These are phyloP conservation scores for Drosophila eohydei DNA, from an alignment of 2,888 invertebrate species.

Conservation along the genomic window DNA sequence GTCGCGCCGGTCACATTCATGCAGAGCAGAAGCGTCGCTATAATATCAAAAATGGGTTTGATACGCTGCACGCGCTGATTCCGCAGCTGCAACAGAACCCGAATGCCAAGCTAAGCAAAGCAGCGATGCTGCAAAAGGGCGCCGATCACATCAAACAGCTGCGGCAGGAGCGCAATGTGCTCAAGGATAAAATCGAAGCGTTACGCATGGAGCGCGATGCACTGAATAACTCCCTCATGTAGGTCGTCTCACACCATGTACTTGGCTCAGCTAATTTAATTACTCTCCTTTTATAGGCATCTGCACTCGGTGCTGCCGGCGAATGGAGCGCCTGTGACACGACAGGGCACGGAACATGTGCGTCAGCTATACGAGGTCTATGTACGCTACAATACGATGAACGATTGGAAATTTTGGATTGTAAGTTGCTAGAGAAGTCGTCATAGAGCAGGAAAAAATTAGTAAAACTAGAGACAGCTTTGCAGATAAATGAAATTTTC, in stretches of 20 bases:
- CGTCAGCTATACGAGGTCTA: conserved; percentile 97
- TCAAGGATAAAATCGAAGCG: conserved; percentile 95
- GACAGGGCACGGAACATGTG: conserved; percentile 95
- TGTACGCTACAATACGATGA: conserved; percentile 92
- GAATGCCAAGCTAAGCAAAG: conserved; percentile 96
- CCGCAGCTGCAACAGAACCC: conserved; percentile 96
- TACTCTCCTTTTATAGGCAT: conserved; percentile 87
- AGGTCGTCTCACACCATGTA: conserved; percentile 47
- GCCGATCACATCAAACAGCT: conserved; percentile 97
- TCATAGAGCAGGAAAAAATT: not conserved
- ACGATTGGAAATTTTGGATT: conserved; percentile 99
- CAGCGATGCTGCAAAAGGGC: conserved; percentile 98
- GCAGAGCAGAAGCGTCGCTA: conserved; percentile 98
- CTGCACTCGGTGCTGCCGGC: conserved; percentile 98
- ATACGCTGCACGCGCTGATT: conserved; percentile 95
- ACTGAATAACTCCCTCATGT: conserved; percentile 96
- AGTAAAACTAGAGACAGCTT: not conserved
- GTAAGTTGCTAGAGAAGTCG: conserved; percentile 86
- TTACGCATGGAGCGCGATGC: conserved; percentile 95
- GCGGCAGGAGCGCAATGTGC: conserved; percentile 92
- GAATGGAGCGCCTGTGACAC: conserved; percentile 96
- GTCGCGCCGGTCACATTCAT: conserved; percentile 95
- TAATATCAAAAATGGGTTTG: conserved; percentile 98
- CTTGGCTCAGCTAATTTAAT: not conserved
- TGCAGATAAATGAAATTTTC: too few species aligned